Percentiles rank a stretch among this genome's conserved stretches.
phyloP scores from a whole-genome alignment of 2,888 invertebrate genomes.

The Callinectes sapidus region DNA sequence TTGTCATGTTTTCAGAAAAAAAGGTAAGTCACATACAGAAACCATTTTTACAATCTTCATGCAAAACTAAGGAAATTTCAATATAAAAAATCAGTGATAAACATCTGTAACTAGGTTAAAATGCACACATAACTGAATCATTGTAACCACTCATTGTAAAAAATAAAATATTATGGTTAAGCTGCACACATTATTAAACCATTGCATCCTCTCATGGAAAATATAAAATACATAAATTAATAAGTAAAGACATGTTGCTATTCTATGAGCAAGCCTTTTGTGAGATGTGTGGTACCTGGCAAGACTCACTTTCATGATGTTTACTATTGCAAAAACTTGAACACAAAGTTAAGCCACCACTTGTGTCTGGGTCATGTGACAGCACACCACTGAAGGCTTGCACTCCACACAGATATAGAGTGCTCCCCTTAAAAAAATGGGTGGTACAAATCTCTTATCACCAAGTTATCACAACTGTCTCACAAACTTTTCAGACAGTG shows the following conservation, averaged over 20 bases:
- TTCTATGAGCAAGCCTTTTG: background rate
- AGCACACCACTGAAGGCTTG: background rate
- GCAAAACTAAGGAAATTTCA: background rate
- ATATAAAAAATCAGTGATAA: background rate
- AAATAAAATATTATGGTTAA: background rate
- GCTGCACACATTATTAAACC: no score
- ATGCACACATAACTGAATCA: background rate
- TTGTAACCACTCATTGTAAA: background rate
- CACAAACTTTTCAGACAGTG: background rate
- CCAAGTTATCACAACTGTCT: background rate
- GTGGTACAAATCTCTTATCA: conserved; percentile 6
- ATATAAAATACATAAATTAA: no score
- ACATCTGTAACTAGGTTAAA: background rate
- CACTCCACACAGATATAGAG: background rate
- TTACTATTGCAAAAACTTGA: background rate
- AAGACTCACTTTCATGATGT: background rate
- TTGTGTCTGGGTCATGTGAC: background rate
- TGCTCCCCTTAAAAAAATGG: background rate
- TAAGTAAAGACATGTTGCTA: background rate
- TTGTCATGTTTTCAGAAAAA: background rate
- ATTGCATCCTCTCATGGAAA: no score
- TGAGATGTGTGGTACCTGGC: background rate
- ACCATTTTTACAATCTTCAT: background rate
- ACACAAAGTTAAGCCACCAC: background rate
- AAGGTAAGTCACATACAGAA: background rate